phyloP scores from a whole-genome alignment of 2,113 vertebrate species.

The Columba livia region DNA sequence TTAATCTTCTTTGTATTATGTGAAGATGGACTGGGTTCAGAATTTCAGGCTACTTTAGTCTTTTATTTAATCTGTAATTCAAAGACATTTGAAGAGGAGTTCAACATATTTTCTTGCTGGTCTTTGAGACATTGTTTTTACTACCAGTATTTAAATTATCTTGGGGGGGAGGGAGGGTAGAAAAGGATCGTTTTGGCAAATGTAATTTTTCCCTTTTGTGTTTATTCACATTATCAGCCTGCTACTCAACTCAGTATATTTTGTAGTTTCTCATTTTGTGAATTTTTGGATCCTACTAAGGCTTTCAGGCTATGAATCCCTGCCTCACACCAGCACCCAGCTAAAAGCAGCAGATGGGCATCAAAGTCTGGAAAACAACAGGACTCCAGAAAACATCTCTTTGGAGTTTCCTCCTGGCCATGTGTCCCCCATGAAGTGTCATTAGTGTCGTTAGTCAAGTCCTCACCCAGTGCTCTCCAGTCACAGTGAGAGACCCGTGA shows the following conservation, averaged over 20 bases:
- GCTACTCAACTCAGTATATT: background rate
- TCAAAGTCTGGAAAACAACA: background rate
- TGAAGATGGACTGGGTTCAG: background rate
- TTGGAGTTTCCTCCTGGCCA: background rate
- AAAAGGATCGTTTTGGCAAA: background rate
- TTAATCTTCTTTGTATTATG: background rate
- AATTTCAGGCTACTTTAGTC: background rate
- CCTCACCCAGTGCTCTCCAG: background rate
- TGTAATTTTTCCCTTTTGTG: background rate
- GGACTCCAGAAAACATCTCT: background rate
- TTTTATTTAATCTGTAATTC: background rate
- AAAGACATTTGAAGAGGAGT: background rate
- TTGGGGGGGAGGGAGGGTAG: no score
- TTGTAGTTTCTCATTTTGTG: background rate
- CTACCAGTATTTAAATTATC: background rate
- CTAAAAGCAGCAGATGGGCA: background rate
- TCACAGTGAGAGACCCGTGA: fast-evolving
- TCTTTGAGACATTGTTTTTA: background rate
- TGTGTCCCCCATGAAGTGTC: background rate
- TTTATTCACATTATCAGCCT: background rate
- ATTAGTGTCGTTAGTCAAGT: no score
- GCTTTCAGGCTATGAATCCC: background rate
- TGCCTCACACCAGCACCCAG: background rate
- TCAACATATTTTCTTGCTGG: background rate
- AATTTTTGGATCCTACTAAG: background rate